These are phyloP conservation scores for Melanotaenia trifasciata DNA, from an alignment of 2,797 vertebrate species.

Conservation along the genomic window DNA sequence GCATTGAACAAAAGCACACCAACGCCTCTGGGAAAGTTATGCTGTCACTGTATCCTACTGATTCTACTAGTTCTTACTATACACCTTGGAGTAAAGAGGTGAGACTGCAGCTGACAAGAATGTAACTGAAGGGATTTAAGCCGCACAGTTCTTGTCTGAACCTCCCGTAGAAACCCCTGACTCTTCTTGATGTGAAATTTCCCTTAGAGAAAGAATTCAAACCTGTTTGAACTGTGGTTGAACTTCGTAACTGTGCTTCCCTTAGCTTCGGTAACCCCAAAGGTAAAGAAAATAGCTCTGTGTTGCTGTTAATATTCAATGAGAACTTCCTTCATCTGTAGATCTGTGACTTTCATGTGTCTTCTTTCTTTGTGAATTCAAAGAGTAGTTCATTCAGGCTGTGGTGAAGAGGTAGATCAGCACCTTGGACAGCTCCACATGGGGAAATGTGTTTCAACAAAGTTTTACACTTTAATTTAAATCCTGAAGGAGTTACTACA, in stretches of 20 bases:
- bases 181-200: slow-evolving; percentile 40
- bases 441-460: not conserved
- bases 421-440: slow-evolving; percentile 38
- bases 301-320: slow-evolving; percentile 60
- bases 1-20: slow-evolving; percentile 5
- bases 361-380: slow-evolving; percentile 35
- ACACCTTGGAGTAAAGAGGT: slow-evolving; percentile 29
- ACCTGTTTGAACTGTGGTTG: slow-evolving; percentile 61
- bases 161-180: slow-evolving; percentile 31
- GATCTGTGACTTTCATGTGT: slow-evolving; percentile 53
- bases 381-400: slow-evolving; percentile 12
- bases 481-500: not conserved
- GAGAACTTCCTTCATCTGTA: slow-evolving; percentile 46
- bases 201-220: slow-evolving; percentile 40
- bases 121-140: slow-evolving; percentile 40
- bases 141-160: slow-evolving; percentile 34
- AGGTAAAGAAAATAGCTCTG: slow-evolving; percentile 36
- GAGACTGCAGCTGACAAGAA: slow-evolving; percentile 26
- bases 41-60: slow-evolving; percentile 17
- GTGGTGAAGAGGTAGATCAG: slow-evolving; percentile 18
- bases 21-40: slow-evolving; percentile 3
- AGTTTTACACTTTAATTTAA: not conserved
- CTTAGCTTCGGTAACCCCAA: slow-evolving; percentile 32
- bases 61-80: slow-evolving; percentile 20
- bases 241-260: slow-evolving; percentile 57